Conservation (phyloP, 2,113 vertebrate genomes). For the Lycocorax pyrrhopterus region DNA sequence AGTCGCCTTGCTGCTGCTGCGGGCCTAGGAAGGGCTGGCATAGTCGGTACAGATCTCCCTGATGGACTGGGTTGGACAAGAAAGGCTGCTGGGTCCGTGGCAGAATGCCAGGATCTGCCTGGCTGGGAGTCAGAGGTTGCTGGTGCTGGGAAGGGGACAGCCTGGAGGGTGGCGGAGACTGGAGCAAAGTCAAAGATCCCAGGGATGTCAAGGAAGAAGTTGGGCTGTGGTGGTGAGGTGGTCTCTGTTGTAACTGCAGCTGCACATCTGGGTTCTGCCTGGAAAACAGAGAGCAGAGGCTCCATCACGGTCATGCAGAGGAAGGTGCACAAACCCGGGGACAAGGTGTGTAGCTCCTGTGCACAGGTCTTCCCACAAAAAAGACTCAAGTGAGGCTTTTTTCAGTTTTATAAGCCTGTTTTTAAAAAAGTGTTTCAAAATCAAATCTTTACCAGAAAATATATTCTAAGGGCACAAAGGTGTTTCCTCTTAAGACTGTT, state of each 20-base stretch:
- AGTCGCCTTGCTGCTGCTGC: conserved; percentile 73
- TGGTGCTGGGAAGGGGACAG: conserved; percentile 80
- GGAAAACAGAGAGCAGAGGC: conserved; percentile 53
- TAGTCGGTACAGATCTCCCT: conserved; percentile 72
- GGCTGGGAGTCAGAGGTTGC: conserved; percentile 68
- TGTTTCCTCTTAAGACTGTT: neutral
- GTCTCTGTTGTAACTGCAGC: conserved; percentile 75
- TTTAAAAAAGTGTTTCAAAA: neutral
- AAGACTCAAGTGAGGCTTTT: neutral
- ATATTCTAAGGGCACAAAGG: fast-evolving
- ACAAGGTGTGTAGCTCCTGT: neutral
- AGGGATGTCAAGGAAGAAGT: conserved; percentile 92
- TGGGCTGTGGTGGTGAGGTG: conserved; percentile 90
- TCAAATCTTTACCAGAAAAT: neutral
- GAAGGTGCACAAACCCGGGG: neutral
- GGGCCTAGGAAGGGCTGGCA: conserved; percentile 67
- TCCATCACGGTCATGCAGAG: neutral
- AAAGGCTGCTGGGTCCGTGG: conserved; percentile 72
- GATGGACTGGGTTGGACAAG: conserved; percentile 75
- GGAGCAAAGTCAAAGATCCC: conserved; percentile 88
- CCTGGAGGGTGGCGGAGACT: conserved; percentile 84
- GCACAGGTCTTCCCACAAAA: neutral
- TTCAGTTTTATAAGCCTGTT: neutral
- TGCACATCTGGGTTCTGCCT: conserved; percentile 88
- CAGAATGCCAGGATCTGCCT: conserved; percentile 69